phyloP scores from a whole-genome alignment of 2,113 vertebrate species.

The Anguilla rostrata region DNA sequence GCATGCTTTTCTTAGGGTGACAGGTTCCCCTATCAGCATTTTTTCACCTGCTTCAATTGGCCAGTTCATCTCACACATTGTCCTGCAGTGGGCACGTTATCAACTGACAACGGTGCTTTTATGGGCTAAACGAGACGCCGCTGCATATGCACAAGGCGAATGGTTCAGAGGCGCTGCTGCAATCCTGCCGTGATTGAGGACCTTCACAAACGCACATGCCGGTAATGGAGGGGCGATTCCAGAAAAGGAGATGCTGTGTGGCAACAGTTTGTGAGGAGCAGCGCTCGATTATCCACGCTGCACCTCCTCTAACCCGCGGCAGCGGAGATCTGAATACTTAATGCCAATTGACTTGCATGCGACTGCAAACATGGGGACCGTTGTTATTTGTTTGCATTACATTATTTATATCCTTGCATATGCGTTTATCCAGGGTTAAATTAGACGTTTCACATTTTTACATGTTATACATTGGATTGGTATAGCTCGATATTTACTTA shows the following conservation, averaged over 20 bases:
- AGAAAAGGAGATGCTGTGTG: neutral
- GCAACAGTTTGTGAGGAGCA: neutral
- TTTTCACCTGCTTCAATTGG: neutral
- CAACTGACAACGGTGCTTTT: neutral
- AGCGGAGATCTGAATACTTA: conserved; percentile 3
- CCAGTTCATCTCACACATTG: neutral
- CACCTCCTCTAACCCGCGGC: neutral
- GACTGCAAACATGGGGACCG: neutral
- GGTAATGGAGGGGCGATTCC: conserved; percentile 8
- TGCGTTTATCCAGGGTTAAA: neutral
- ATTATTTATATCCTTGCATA: neutral
- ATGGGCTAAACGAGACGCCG: neutral
- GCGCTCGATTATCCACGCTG: neutral
- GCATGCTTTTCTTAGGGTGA: neutral
- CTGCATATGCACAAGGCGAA: neutral
- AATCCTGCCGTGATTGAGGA: neutral
- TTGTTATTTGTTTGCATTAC: neutral
- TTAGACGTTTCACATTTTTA: neutral
- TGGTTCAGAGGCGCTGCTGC: neutral
- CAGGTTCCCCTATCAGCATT: neutral
- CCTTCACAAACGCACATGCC: neutral
- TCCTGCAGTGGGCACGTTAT: neutral
- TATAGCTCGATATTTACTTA: neutral
- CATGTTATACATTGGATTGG: neutral
- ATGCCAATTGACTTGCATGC: neutral